Evolutionary conservation across 1,140 invertebrate species (phyloP).

Genomic region (Anastatus disparis): DNA sequence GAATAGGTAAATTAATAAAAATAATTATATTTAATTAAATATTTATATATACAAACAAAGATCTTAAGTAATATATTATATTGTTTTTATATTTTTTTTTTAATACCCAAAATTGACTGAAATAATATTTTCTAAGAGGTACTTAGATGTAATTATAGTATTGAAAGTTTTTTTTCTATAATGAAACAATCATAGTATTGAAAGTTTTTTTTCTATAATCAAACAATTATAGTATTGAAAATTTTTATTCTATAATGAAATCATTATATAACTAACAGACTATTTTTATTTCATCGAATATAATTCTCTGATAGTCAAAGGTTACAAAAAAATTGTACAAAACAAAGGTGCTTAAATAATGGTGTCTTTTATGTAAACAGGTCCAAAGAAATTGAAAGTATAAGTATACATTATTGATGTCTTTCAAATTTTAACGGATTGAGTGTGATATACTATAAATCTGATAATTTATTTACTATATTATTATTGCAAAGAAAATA

Average conservation of each 20-base stretch:
- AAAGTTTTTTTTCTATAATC: no score
- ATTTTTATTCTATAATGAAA: no score
- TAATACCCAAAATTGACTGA: not conserved
- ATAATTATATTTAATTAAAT: not conserved
- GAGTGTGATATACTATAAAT: no score
- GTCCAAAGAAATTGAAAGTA: conserved; percentile 31
- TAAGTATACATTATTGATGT: not conserved
- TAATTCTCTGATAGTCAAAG: not conserved
- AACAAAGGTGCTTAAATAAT: conserved; percentile 20
- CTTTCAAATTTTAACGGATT: no score
- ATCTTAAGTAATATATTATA: no score
- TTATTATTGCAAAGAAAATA: no score
- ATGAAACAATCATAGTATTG: not conserved
- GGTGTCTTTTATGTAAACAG: not conserved
- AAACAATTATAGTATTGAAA: no score
- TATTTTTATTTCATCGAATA: not conserved
- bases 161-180: not conserved
- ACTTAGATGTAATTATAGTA: no score
- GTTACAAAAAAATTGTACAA: not conserved
- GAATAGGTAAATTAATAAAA: not conserved
- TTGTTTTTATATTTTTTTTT: not conserved
- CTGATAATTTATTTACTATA: no score
- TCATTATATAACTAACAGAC: no score
- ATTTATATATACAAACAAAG: not conserved
- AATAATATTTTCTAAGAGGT: no score